Evolutionary conservation across 2,113 vertebrate species (phyloP).

Genomic region (Raphicerus campestris): DNA sequence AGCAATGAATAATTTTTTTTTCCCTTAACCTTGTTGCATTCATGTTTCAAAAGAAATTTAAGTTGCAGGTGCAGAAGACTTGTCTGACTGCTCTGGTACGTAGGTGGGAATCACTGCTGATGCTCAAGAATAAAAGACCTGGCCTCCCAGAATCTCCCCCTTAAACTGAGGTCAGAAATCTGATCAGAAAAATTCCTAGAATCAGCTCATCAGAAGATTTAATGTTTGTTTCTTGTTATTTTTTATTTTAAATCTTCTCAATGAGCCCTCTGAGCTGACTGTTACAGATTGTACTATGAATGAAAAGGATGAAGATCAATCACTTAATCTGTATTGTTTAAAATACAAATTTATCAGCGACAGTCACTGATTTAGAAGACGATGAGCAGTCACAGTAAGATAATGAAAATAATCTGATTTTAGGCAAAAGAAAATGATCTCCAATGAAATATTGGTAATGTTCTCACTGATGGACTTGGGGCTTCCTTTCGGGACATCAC

Average conservation of each 20-base stretch:
- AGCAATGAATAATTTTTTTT: background rate
- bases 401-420: background rate
- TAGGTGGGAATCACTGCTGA: background rate
- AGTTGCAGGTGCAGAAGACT: background rate
- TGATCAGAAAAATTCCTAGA: background rate
- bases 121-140: background rate
- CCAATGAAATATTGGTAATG: background rate
- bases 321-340: background rate
- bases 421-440: background rate
- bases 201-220: background rate
- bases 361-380: background rate
- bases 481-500: background rate
- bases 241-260: background rate
- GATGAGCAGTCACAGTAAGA: background rate
- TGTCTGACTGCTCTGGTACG: too few relatives aligned
- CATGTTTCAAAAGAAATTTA: background rate
- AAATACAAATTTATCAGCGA: background rate
- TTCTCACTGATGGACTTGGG: background rate
- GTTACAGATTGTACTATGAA: background rate
- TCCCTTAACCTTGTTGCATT: background rate
- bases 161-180: background rate
- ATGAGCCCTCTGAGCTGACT: background rate
- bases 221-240: background rate
- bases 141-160: background rate
- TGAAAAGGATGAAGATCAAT: background rate